These are phyloP conservation scores for Umimayanthus chanpuru DNA, from an alignment of 92 coral and sea anemone genomes.

Conservation along the genomic window DNA sequence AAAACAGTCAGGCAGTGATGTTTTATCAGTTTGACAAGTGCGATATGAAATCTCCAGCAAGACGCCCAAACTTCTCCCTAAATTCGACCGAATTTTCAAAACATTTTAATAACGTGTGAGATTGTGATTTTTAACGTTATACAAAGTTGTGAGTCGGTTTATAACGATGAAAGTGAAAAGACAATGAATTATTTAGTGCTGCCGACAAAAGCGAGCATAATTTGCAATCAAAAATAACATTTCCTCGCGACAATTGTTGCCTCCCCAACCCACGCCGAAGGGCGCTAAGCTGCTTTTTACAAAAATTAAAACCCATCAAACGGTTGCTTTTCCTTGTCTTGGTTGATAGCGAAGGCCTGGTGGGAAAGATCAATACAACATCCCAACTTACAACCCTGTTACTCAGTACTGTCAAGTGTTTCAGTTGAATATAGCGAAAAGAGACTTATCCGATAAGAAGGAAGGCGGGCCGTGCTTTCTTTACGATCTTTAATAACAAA, in stretches of 20 bases:
- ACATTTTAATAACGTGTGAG: constrained; percentile 5
- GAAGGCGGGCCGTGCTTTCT: background rate
- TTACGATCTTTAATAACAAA: background rate
- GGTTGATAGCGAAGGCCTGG: no score
- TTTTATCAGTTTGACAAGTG: background rate
- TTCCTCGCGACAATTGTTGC: background rate
- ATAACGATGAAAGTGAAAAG: background rate
- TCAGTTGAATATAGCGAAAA: background rate
- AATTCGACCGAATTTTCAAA: constrained; percentile 8
- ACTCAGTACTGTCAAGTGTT: background rate
- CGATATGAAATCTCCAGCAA: background rate
- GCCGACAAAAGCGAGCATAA: constrained; percentile 12
- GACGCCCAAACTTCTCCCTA: constrained; percentile 12
- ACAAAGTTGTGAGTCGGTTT: constrained; percentile 26
- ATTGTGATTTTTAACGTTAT: background rate
- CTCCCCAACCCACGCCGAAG: constrained; percentile 10
- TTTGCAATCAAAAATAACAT: constrained; percentile 32
- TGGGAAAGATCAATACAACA: background rate
- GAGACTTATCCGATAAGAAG: background rate
- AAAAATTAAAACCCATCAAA: background rate
- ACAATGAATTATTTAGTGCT: constrained; percentile 25
- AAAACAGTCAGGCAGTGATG: constrained; percentile 7
- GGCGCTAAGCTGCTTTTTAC: background rate
- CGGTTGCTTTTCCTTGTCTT: background rate
- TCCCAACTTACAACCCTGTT: background rate